Percentiles rank a stretch among this genome's conserved stretches.
Evolutionary conservation across 1,140 invertebrate species (phyloP).

Genomic region (Drosophila oshimai): DNA sequence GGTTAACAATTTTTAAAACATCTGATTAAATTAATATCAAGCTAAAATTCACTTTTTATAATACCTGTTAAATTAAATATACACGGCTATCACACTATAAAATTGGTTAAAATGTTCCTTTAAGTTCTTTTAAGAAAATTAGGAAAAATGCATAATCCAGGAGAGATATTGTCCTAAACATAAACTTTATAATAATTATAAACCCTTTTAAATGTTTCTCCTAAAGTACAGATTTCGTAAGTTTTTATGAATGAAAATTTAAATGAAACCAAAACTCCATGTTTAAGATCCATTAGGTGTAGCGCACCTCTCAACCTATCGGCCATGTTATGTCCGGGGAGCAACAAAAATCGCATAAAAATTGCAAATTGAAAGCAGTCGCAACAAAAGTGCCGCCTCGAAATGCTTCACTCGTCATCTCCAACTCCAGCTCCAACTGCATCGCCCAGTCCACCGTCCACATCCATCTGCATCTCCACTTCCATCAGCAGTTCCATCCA

Average conservation of each 20-base stretch:
- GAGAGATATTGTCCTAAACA: too few species aligned
- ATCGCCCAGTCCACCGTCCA: background rate
- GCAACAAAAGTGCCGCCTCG: slow-evolving; percentile 58
- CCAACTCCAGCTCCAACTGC: background rate
- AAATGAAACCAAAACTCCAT: background rate
- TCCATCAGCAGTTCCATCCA: slow-evolving; percentile 25
- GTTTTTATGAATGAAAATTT: too few species aligned
- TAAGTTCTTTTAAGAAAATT: too few species aligned
- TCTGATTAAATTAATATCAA: too few species aligned
- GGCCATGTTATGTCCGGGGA: slow-evolving; percentile 17
- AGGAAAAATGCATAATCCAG: too few species aligned
- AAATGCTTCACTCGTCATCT: slow-evolving; percentile 2
- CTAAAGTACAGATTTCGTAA: too few species aligned
- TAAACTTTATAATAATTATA: too few species aligned
- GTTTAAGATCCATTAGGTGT: background rate
- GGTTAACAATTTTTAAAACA: too few species aligned
- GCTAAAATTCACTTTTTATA: too few species aligned
- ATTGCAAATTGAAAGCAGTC: slow-evolving; percentile 58
- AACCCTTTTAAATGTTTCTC: background rate
- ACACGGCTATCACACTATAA: too few species aligned
- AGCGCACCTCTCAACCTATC: slow-evolving; percentile 12
- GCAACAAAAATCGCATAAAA: slow-evolving; percentile 73
- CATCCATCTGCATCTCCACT: slow-evolving; percentile 10
- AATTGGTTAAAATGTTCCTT: too few species aligned
- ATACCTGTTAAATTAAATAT: too few species aligned